phyloP scores from a whole-genome alignment of 2,797 vertebrate species.

The Scolopax rusticola region DNA sequence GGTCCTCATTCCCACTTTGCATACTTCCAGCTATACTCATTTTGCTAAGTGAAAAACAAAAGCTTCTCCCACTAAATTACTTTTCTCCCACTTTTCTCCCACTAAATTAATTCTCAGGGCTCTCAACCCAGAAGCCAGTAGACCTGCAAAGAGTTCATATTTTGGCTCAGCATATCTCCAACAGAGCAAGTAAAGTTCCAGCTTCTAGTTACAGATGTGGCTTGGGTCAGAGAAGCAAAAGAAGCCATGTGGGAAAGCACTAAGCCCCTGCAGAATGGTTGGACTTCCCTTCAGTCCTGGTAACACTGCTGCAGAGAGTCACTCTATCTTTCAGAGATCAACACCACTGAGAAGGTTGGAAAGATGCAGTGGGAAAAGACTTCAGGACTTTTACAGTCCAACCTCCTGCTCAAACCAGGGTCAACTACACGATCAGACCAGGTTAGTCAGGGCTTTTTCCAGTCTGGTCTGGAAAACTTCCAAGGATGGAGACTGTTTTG shows the following conservation, averaged over 20 bases:
- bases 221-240: neutral
- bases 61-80: neutral
- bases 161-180: neutral
- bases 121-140: neutral
- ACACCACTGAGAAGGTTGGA: neutral
- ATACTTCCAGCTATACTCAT: neutral
- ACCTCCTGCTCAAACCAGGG: neutral
- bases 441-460: neutral
- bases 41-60: neutral
- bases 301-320: too few relatives aligned
- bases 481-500: neutral
- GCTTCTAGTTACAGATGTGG: neutral
- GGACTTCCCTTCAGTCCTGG: neutral
- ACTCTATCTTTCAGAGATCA: neutral
- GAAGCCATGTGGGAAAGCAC: neutral
- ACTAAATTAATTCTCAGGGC: neutral
- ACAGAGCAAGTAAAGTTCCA: neutral
- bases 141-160: fast-evolving
- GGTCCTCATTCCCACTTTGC: neutral
- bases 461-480: neutral
- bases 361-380: neutral
- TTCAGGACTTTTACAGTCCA: neutral
- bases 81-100: too few relatives aligned
- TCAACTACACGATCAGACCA: neutral
- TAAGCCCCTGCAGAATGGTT: neutral